These are phyloP conservation scores for Cyphomyrus plagiostoma DNA, from an alignment of 2,113 vertebrate species.

Conservation along the genomic window DNA sequence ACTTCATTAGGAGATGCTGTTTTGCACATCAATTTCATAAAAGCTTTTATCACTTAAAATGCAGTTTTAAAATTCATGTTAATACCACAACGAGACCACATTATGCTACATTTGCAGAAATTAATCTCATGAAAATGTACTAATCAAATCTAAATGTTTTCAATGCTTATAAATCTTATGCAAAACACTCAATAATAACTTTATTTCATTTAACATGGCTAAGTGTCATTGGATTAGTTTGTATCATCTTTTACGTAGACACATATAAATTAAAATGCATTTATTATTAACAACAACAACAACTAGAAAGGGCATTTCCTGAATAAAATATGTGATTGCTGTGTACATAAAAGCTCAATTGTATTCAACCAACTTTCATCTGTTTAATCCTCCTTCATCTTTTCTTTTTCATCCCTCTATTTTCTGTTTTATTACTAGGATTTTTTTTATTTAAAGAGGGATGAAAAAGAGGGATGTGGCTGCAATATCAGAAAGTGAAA, in stretches of 20 bases:
- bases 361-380: not conserved
- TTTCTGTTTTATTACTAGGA: not conserved
- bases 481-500: not conserved
- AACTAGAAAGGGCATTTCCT: not conserved
- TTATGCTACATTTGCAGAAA: not conserved
- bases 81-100: not conserved
- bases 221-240: not conserved
- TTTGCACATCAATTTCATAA: not conserved
- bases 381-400: not conserved
- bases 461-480: not conserved
- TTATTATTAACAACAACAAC: not conserved
- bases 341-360: not conserved
- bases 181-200: not conserved
- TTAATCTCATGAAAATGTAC: constrained; percentile 2
- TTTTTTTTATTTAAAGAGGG: not conserved
- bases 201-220: not conserved
- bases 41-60: not conserved
- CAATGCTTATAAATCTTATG: not conserved
- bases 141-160: constrained; percentile 1
- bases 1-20: not conserved
- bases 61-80: not conserved
- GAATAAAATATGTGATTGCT: not conserved
- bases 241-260: not conserved
- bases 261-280: constrained; percentile 2
- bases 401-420: not conserved